Conservation (phyloP, 2,797 vertebrate species). For the Pogonophryne albipinna region DNA sequence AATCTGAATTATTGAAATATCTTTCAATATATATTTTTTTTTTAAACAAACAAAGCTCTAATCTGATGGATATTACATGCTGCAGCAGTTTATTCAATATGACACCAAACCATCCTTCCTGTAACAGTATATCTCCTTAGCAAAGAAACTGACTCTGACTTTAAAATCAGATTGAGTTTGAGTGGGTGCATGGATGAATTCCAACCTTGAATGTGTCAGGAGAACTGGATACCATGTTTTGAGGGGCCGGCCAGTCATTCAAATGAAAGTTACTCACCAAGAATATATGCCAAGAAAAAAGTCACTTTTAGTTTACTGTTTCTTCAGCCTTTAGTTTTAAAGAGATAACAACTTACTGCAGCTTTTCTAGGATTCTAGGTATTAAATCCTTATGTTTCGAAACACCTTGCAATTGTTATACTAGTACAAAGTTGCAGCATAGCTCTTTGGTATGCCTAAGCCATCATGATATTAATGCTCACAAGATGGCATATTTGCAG, state of each 20-base stretch:
- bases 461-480: too few species aligned
- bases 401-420: too few species aligned
- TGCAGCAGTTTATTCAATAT: neutral
- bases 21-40: neutral
- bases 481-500: too few species aligned
- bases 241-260: constrained; percentile 5
- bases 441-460: too few species aligned
- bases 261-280: constrained; percentile 12
- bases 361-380: too few species aligned
- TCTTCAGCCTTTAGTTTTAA: neutral
- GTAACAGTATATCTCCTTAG: neutral
- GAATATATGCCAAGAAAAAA: neutral
- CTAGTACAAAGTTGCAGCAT: too few species aligned
- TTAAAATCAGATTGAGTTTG: neutral
- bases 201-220: constrained; percentile 1
- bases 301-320: neutral
- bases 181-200: constrained; percentile 14
- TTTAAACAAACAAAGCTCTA: neutral
- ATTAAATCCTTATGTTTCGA: neutral
- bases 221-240: constrained; percentile 11
- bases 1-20: constrained; percentile 4
- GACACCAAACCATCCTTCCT: neutral
- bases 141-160: constrained; percentile 4
- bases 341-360: neutral
- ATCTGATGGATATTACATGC: neutral